A percentile compares a stretch with the other conserved stretches of the same genome.
These are phyloP conservation scores for Gastracanthus pulcherrimus DNA, from an alignment of 2,888 invertebrate species.

Conservation along the genomic window DNA sequence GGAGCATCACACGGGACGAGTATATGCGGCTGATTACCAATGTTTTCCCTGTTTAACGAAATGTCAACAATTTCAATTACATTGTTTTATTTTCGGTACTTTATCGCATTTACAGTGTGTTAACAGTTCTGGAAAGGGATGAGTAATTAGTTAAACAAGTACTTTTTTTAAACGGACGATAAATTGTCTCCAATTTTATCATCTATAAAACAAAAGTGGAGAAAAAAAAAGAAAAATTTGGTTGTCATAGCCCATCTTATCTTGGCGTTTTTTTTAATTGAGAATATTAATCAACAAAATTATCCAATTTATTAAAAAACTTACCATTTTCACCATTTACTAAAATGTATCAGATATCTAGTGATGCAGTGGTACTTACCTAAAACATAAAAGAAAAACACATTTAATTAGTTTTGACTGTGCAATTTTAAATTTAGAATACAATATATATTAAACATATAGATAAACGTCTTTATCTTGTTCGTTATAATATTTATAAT, in stretches of 20 bases:
- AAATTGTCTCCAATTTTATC: too few species aligned
- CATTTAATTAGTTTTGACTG: too few species aligned
- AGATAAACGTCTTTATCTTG: too few species aligned
- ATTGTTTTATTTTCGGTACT: not conserved
- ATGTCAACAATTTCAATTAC: not conserved
- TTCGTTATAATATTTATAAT: not conserved
- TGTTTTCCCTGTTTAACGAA: not conserved
- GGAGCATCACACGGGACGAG: not conserved
- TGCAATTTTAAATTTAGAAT: not conserved
- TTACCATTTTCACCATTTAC: not conserved
- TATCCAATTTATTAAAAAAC: not conserved
- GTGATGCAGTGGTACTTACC: constrained; percentile 38
- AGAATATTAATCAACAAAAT: too few species aligned
- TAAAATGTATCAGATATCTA: not conserved
- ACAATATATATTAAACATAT: not conserved
- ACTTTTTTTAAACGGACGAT: too few species aligned
- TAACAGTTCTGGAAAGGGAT: too few species aligned
- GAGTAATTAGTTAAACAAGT: too few species aligned
- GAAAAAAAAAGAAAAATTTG: too few species aligned
- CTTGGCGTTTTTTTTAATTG: too few species aligned
- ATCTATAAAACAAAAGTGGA: too few species aligned
- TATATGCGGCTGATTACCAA: not conserved
- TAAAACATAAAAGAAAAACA: constrained; percentile 40
- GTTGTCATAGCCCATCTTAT: too few species aligned
- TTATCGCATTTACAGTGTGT: not conserved